phyloP scores from a whole-genome alignment of 2,888 invertebrate species.

The Oasisia sp. region DNA sequence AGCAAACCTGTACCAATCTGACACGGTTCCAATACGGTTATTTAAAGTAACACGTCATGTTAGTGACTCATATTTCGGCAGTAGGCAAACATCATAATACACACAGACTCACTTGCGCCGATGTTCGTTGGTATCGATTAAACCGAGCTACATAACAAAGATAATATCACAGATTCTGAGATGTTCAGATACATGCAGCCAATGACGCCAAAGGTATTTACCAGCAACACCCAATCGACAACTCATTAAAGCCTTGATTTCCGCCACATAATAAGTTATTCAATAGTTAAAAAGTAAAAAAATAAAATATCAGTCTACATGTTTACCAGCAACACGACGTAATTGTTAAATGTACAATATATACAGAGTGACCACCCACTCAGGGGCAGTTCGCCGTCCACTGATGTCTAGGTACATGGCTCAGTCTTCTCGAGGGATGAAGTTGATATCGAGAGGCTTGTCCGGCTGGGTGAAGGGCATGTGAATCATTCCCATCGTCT shows the following conservation, averaged over 20 bases:
- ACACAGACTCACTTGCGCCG: not conserved
- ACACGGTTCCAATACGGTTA: not conserved
- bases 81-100: not conserved
- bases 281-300: not conserved
- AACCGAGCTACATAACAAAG: not conserved
- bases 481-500: slow-evolving; percentile 65
- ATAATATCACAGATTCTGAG: not conserved
- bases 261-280: not conserved
- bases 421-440: slow-evolving; percentile 49
- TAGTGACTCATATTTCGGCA: not conserved
- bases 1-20: not conserved
- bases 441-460: slow-evolving; percentile 61
- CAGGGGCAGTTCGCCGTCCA: not conserved
- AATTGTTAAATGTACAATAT: not conserved
- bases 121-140: not conserved
- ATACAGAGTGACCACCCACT: not conserved
- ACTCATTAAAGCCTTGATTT: not conserved
- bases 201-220: not conserved
- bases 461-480: slow-evolving; percentile 69
- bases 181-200: not conserved
- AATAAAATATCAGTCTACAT: not conserved
- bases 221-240: not conserved
- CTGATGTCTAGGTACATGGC: not conserved
- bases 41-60: not conserved
- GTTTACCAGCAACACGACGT: not conserved